Evolutionary conservation across 2,797 vertebrate species (phyloP), one percentile per base, ranked within the genome.

Genomic region (Malacoraja senta): DNA sequence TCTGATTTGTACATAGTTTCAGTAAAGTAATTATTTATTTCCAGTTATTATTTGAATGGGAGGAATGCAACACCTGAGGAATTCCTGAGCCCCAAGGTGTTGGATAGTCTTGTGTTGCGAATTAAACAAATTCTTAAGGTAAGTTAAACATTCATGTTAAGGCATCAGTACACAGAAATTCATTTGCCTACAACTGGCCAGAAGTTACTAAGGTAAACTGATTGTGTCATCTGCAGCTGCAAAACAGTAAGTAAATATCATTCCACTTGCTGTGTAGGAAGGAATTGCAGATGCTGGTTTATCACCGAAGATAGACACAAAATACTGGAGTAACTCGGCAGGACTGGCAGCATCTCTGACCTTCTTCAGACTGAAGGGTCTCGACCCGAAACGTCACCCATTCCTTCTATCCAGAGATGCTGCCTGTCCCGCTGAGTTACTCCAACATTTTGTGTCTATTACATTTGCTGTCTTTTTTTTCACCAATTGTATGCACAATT

Each of bases 21-120:
- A 88, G 68, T 68, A 35, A 88, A 68, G 21, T 35, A 1, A 2
- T 24, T 61, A 38, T 86, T 24, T 19, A 71, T 84, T 83, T 21
- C 63, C 94, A 99, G 99, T 95, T 99, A 99, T 94, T 99, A 99
- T 24, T 95, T 99, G 91, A 97, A 99, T 17, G 98, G 98, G 1
- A 96, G 96, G 94, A 96, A 95, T 93, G 96, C 99, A 32, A 98
- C 98, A 0, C 93, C 97, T 94, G 95, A 97, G 92, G 98, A 99
- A 83, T 99, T 99, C 93, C 93, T 99, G 74, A 97, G 97, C 93
- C 97, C 98, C n/a, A 93, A 96, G 15, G 95, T 99, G 29, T 95
- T 99, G 95, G 97, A 99, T 94, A 96, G 95, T 13, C 96, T 99
- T 94, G 94, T 95, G 92, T 81, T 94, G 35, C 97, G 97, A 93